These are phyloP conservation scores for Hemibagrus guttatus DNA, from an alignment of 2,797 vertebrate species.

Conservation along the genomic window DNA sequence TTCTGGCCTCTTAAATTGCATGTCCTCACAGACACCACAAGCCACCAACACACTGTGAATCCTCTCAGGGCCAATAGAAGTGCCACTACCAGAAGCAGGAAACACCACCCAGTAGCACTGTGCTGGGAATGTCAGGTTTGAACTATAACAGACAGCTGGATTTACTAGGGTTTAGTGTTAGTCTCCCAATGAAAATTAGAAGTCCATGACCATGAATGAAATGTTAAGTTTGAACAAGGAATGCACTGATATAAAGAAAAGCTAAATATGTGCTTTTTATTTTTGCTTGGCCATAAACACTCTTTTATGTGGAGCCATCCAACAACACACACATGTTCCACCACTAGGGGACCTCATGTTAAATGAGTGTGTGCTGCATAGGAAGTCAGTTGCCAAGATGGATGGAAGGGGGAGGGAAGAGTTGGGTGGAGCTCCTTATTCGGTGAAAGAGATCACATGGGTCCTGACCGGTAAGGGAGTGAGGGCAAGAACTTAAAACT, in stretches of 20 bases:
- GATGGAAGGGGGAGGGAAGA: constrained; percentile 51
- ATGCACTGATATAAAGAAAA: background rate
- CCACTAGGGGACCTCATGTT: background rate
- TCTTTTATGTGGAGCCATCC: background rate
- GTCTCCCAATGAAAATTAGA: background rate
- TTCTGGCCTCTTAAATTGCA: constrained; percentile 23
- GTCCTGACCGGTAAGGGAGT: constrained; percentile 31
- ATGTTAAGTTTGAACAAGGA: background rate
- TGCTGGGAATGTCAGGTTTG: background rate
- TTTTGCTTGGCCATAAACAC: background rate
- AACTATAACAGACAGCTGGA: constrained; percentile 11
- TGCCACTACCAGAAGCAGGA: constrained; percentile 43
- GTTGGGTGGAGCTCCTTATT: constrained; percentile 49
- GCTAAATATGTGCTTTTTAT: background rate
- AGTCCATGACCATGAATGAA: background rate
- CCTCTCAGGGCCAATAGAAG: constrained; percentile 38
- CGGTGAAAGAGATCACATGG: constrained; percentile 58
- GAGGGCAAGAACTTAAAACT: constrained; percentile 42
- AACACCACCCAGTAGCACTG: constrained; percentile 31
- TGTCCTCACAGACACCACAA: constrained; percentile 21
- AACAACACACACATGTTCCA: background rate
- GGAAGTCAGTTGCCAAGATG: constrained; percentile 27
- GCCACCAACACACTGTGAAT: constrained; percentile 7
- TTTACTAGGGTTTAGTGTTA: background rate
- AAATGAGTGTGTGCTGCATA: background rate